A percentile compares a stretch with the other conserved stretches of the same genome.
Evolutionary conservation across 2,888 invertebrate genomes (phyloP).

Genomic region (Drosophila infuscata): DNA sequence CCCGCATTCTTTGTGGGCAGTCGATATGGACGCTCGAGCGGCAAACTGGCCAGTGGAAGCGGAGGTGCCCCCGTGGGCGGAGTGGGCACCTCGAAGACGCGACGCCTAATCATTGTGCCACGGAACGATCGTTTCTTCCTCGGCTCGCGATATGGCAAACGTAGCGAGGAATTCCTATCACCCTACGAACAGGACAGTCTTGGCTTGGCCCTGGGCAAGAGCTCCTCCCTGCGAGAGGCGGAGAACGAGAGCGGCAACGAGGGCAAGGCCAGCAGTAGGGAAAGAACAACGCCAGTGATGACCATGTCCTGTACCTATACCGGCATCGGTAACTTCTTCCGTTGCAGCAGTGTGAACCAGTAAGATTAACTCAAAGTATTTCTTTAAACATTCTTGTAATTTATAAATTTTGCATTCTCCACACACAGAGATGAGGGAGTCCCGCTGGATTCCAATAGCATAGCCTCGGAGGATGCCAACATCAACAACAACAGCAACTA

Average conservation of each 20-base stretch:
- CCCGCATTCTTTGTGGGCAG: constrained; percentile 85
- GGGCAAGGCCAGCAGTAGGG: constrained; percentile 15
- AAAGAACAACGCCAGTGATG: constrained; percentile 8
- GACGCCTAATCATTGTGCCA: constrained; percentile 83
- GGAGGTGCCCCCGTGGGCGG: constrained; percentile 32
- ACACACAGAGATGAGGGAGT: constrained; percentile 61
- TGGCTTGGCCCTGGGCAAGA: constrained; percentile 39
- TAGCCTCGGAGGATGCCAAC: constrained; percentile 35
- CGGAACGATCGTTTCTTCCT: constrained; percentile 85
- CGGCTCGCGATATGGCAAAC: constrained; percentile 85
- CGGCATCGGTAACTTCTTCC: constrained; percentile 86
- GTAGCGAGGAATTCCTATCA: constrained; percentile 73
- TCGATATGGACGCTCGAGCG: constrained; percentile 85
- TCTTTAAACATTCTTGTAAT: background rate
- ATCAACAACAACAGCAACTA: constrained; percentile 22
- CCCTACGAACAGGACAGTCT: constrained; percentile 69
- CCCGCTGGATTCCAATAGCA: constrained; percentile 55
- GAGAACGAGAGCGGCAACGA: constrained; percentile 38
- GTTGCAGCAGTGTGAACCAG: constrained; percentile 86
- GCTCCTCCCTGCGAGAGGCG: constrained; percentile 2
- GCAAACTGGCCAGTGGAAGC: constrained; percentile 50
- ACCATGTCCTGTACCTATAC: constrained; percentile 85
- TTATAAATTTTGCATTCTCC: constrained; percentile 20
- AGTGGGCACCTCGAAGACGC: constrained; percentile 77
- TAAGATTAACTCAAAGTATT: constrained; percentile 69